Conservation (phyloP, 2,797 vertebrate species). For the Xenentodon cancila region DNA sequence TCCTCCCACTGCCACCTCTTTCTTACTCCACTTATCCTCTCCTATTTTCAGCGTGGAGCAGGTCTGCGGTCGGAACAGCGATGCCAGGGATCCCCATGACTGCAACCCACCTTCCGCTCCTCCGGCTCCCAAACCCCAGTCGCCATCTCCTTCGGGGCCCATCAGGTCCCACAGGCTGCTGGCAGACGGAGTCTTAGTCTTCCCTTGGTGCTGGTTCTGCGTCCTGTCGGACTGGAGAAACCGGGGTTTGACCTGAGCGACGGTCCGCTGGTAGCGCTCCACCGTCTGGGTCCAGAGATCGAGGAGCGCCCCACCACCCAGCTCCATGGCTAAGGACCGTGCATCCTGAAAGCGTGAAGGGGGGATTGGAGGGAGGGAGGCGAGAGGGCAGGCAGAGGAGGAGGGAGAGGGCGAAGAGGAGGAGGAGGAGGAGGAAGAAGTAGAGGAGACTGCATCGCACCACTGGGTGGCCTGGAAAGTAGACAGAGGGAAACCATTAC, state of each 20-base stretch:
- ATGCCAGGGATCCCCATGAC: conserved; percentile 87
- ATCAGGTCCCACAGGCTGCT: conserved; percentile 81
- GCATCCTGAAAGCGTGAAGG: conserved; percentile 89
- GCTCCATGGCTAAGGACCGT: conserved; percentile 84
- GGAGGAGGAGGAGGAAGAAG: conserved; percentile 22
- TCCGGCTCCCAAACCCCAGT: conserved; percentile 71
- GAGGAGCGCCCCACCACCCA: conserved; percentile 81
- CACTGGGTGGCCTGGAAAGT: conserved; percentile 77
- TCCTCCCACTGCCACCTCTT: conserved; percentile 66
- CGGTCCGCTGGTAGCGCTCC: conserved; percentile 83
- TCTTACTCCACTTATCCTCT: conserved; percentile 80
- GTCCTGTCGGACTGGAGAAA: conserved; percentile 73
- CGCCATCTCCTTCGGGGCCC: conserved; percentile 74
- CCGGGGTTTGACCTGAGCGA: conserved; percentile 76
- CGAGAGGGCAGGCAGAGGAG: conserved; percentile 73
- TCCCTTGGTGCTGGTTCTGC: conserved; percentile 61
- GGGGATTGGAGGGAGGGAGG: conserved; percentile 85
- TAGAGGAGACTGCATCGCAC: conserved; percentile 80
- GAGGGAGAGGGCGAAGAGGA: conserved; percentile 66
- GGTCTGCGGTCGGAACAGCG: conserved; percentile 83
- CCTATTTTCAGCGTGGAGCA: conserved; percentile 84
- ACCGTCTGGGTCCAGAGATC: conserved; percentile 85
- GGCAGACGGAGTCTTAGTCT: conserved; percentile 75
- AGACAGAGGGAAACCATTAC: neutral
- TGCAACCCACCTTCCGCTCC: conserved; percentile 77